phyloP scores from a whole-genome alignment of 2,113 vertebrate species.

The Chaetodon trifascialis region DNA sequence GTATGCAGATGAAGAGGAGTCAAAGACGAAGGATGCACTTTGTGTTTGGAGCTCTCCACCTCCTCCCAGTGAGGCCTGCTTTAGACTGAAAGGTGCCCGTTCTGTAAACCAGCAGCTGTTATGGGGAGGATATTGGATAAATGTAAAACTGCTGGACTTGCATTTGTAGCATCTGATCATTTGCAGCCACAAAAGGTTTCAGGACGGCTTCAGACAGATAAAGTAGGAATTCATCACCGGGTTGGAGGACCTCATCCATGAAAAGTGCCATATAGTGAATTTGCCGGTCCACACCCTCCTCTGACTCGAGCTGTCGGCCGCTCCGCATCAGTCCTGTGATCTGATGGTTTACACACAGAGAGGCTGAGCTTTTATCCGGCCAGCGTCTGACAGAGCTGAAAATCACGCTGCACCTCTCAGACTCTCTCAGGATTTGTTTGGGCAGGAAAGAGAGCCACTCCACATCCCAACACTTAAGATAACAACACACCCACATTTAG shows the following conservation, averaged over 20 bases:
- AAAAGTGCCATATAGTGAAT: not conserved
- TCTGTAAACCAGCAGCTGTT: not conserved
- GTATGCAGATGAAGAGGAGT: constrained; percentile 60
- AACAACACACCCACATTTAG: not conserved
- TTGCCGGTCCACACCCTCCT: not conserved
- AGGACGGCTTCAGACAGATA: not conserved
- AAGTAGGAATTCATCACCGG: not conserved
- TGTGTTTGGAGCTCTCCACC: constrained; percentile 43
- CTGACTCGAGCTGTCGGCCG: not conserved
- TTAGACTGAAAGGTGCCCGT: constrained; percentile 1
- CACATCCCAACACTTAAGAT: not conserved
- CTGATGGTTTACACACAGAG: constrained; percentile 8
- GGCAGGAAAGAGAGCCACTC: not conserved
- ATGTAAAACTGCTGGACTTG: not conserved
- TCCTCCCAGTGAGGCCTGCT: constrained; percentile 21
- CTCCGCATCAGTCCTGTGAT: not conserved
- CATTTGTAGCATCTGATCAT: not conserved
- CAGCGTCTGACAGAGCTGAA: not conserved
- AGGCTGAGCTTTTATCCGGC: constrained; percentile 8
- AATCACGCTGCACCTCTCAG: not conserved
- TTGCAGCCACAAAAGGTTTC: not conserved
- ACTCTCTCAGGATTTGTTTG: not conserved
- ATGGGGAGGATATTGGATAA: not conserved
- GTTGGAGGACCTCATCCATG: not conserved
- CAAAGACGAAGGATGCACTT: constrained; percentile 64